Base-by-base conservation (phyloP, 1,140 invertebrate genomes). In the Brachystomella parvula region DNA sequence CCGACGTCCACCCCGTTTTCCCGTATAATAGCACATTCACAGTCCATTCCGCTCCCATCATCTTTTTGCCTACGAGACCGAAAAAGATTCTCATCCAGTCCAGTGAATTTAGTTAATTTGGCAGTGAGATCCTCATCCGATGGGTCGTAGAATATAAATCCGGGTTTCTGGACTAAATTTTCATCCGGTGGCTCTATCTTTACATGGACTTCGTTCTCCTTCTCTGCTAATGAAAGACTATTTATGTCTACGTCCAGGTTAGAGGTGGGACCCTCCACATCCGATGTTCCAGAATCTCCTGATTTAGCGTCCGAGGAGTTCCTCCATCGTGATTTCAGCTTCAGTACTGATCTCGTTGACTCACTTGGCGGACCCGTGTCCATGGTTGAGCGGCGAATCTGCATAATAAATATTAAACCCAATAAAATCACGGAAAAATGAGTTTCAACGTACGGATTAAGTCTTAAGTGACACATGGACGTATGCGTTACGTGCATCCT, bases 21-120 rank as follows among this genome's bases (percentile, higher is more conserved):
- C 77, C 88, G 87, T 2, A 90, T 91, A 65, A 93, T 80, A 73
- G 89, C 89, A 79, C 95, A 98, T 78, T 98, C 94, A 80, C 96
- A 98, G 24, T 89, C 83, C 94, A 98, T 97, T 70, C 90, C 84
- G 64, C 90, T 88, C 2, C 90, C 89, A 78, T 96, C 92, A 84
- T 65, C 87, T 81, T 32, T 89, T 87, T 71, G 49, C 49, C 21
- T n/a, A n/a, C n/a, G n/a, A n/a, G 87, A 89, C 58, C 87, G 78
- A 81, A 93, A 96, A 31, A 88, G 81, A 81, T 94, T 95, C 76
- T 94, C 90, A 39, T 83, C 83, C 47, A 96, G 84, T 73, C 85
- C 79, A 71, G 88, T 84, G 80, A 90, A 96, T 59, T 85, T 84
- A 68, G 87, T 88, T 53, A 91, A 78, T 73, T 87, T 83, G 9